phyloP scores from a whole-genome alignment of 2,797 vertebrate species.

The Tapirus indicus region DNA sequence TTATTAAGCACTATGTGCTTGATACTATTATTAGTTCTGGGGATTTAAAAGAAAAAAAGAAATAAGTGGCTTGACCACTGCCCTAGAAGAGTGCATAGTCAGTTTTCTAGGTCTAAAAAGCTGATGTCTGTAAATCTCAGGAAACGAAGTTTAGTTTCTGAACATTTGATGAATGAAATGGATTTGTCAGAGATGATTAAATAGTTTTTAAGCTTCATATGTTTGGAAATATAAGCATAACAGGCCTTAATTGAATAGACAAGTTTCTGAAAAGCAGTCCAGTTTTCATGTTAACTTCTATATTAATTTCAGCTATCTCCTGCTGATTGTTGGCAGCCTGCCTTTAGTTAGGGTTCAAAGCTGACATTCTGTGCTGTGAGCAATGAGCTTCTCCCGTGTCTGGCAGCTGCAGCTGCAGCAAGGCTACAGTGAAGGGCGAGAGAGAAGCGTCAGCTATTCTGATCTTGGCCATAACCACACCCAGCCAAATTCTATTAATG shows the following conservation, averaged over 20 bases:
- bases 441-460: constrained; percentile 25
- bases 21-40: background rate
- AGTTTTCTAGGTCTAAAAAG: constrained; percentile 6
- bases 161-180: constrained; percentile 56
- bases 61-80: background rate
- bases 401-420: constrained; percentile 52
- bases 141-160: constrained; percentile 41
- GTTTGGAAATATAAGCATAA: constrained; percentile 70
- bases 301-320: constrained; percentile 72
- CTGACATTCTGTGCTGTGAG: constrained; percentile 58
- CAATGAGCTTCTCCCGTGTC: background rate
- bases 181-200: constrained; percentile 63
- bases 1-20: background rate
- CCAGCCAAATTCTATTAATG: constrained; percentile 30
- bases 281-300: constrained; percentile 63
- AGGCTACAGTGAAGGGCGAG: background rate
- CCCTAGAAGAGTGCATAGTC: background rate
- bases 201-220: constrained; percentile 58
- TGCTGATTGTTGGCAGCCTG: constrained; percentile 70
- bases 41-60: background rate
- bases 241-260: constrained; percentile 55
- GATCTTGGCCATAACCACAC: constrained; percentile 39
- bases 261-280: constrained; percentile 65
- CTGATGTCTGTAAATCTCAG: constrained; percentile 36
- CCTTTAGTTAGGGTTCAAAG: constrained; percentile 58